A percentile compares a stretch with the other conserved stretches of the same genome.
These are phyloP conservation scores for Hemiprocne comata DNA, from an alignment of 2,113 vertebrate genomes.

Conservation along the genomic window DNA sequence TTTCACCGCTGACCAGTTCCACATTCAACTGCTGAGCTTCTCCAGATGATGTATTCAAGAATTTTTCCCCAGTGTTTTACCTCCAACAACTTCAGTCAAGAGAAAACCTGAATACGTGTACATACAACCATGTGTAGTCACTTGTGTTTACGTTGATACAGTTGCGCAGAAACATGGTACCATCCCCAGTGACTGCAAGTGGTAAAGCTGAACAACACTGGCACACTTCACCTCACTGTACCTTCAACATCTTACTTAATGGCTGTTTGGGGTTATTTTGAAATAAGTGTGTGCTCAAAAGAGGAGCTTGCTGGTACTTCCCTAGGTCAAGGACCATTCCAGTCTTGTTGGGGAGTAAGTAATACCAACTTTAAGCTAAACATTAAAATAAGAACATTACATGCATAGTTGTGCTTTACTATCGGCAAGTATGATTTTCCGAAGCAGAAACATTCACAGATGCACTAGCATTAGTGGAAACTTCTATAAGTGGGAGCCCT, in stretches of 20 bases:
- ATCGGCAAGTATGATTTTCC: conserved; percentile 53
- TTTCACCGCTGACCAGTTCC: conserved; percentile 72
- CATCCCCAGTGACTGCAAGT: conserved; percentile 5
- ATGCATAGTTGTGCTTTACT: conserved; percentile 70
- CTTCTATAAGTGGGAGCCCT: conserved; percentile 73
- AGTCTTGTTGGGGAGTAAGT: conserved; percentile 35
- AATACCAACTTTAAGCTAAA: conserved; percentile 63
- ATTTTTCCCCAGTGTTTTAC: conserved; percentile 43
- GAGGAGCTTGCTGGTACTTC: conserved; percentile 33
- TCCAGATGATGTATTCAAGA: conserved; percentile 26
- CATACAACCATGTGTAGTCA: conserved; percentile 30
- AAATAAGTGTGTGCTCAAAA: conserved; percentile 15
- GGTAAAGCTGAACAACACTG: neutral
- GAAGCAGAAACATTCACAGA: conserved; percentile 73
- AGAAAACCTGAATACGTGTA: neutral
- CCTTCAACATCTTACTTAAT: conserved; percentile 22
- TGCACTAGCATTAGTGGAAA: conserved; percentile 72
- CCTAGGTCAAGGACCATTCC: conserved; percentile 44
- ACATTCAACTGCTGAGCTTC: conserved; percentile 44
- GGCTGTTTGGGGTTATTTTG: conserved; percentile 24
- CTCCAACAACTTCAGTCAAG: conserved; percentile 35
- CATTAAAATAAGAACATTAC: conserved; percentile 70
- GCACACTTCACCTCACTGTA: conserved; percentile 25
- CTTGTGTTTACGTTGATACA: conserved; percentile 7
- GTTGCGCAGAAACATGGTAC: conserved; percentile 10